These are phyloP conservation scores for Noctua pronuba DNA, from an alignment of 2,888 invertebrate genomes.

Conservation along the genomic window DNA sequence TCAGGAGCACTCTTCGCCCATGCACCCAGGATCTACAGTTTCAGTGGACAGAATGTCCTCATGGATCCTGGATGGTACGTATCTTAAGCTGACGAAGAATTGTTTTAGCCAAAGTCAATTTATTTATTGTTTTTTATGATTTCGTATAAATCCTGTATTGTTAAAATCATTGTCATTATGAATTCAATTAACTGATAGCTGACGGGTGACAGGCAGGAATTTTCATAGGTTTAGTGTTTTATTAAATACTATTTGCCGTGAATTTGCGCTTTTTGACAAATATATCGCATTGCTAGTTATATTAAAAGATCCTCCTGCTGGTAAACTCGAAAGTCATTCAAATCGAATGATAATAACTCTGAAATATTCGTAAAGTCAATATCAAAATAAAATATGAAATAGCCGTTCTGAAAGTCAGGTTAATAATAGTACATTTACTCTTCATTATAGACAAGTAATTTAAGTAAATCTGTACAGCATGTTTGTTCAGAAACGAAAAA, in stretches of 20 bases:
- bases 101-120: background rate
- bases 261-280: background rate
- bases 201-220: background rate
- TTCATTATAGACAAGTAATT: constrained; percentile 10
- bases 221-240: background rate
- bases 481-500: background rate
- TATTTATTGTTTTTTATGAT: background rate
- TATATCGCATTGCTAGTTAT: background rate
- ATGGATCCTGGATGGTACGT: constrained; percentile 96
- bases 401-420: background rate
- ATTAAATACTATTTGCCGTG: background rate
- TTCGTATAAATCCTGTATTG: background rate
- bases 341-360: background rate
- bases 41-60: constrained; percentile 97
- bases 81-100: background rate
- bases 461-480: background rate
- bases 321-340: background rate
- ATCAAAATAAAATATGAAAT: constrained; percentile 4
- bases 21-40: constrained; percentile 97
- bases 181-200: background rate
- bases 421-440: constrained; percentile 11
- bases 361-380: background rate
- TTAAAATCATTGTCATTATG: background rate
- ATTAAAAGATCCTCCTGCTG: background rate
- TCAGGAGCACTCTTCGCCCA: constrained; percentile 96